Conservation (phyloP, 2,888 invertebrate genomes). For the Epinotia brunnichana region DNA sequence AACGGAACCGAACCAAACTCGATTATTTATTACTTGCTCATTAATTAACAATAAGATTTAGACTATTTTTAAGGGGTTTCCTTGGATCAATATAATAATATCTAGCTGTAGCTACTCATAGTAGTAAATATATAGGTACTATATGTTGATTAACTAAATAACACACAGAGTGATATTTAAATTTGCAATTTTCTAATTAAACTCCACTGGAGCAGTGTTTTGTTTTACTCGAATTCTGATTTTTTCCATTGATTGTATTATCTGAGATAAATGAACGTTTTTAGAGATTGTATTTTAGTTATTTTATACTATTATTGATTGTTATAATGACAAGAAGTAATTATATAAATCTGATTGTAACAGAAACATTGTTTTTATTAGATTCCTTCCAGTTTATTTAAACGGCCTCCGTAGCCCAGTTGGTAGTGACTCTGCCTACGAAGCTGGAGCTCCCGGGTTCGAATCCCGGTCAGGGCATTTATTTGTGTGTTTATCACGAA, state of each 20-base stretch:
- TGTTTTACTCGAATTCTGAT: slow-evolving; percentile 5
- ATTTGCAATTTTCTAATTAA: slow-evolving; percentile 5
- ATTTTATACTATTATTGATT: slow-evolving; percentile 35
- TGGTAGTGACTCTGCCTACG: no score
- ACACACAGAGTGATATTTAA: slow-evolving; percentile 8
- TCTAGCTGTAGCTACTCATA: background rate
- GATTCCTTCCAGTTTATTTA: no score
- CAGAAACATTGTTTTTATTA: slow-evolving; percentile 10
- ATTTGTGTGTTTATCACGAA: no score
- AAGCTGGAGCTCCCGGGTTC: no score
- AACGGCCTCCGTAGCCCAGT: no score
- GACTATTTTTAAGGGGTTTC: background rate
- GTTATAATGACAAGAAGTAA: slow-evolving; percentile 10
- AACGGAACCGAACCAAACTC: slow-evolving; percentile 80
- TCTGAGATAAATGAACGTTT: slow-evolving; percentile 28
- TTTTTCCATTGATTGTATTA: slow-evolving; percentile 2
- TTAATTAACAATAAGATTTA: slow-evolving; percentile 23
- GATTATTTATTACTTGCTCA: slow-evolving; percentile 54
- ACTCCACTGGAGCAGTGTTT: background rate
- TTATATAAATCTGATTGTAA: slow-evolving; percentile 29
- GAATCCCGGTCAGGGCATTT: no score
- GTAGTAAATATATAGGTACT: background rate
- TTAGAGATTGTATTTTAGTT: slow-evolving; percentile 41
- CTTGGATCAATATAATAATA: background rate
- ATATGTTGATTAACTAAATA: background rate